Evolutionary conservation across 2,797 vertebrate genomes (phyloP), one percentile per base, ranked within the genome.

Genomic region (Parambassis ranga): DNA sequence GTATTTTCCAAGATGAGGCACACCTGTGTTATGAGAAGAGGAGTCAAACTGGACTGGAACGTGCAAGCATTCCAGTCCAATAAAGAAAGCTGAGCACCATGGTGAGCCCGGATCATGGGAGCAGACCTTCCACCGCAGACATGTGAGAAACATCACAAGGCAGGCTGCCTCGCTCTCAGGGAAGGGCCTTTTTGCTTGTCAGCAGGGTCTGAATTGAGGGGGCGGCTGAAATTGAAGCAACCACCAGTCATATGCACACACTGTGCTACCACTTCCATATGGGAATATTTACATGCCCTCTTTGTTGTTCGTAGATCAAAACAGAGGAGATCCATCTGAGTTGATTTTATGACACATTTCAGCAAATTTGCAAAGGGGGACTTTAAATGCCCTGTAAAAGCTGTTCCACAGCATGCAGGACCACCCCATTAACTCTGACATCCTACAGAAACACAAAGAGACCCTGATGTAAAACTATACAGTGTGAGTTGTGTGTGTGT

Each of bases 261-360:
- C 67, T 30, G 64, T 23, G 75, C 70, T 81, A 48, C 69, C 28
- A 69, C 5, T 61, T 82, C 81, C 88, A 90, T 84, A 65, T 89
- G 88, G 88, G 49, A 87, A 71, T 83, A 77, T 92, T 90, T 90
- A 87, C 63, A 61, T 20, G 64, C 71, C 61, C 10, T 55, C 84
- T 88, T 82, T 87, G 85, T 85, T 83, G 75, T 76, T 55, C 42
- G 6, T 28, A 77, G 78, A 90, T 87, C 83, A 89, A 89, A 90
- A 84, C 16, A 19, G 26, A 47, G 69, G 81, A 86, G 71, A 82
- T 85, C 61, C 77, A 79, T 87, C 77, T 79, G 75, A 83, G 57
- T 65, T 70, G 63, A 81, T 87, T 92, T 92, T 89, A 91, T 86
- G 85, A 87, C 84, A 85, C 71, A 16, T 76, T 88, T 87, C 57